Base-by-base conservation (phyloP, 2,797 vertebrate genomes). In the Natrix natrix region DNA sequence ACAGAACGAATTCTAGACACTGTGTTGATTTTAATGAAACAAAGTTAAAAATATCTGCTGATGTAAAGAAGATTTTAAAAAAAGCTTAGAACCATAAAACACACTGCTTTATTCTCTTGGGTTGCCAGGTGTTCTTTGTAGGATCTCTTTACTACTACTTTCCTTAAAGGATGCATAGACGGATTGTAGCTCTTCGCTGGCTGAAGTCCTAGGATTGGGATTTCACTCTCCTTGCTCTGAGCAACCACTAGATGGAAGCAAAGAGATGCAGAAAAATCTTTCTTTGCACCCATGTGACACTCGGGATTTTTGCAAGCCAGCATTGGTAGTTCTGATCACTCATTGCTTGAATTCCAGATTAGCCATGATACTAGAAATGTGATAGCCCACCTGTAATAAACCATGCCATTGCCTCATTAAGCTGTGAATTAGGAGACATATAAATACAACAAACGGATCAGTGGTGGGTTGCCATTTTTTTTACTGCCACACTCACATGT, bases 111-210 rank as follows among this genome's bases (percentile, higher is more conserved):
- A 90, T 93, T 94, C 94, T 93, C 2, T 0, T 59, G 86, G 56
- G 92, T 66, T 86, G 90, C 57, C 91, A 93, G 43, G 1, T 54
- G 91, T 87, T 92, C 95, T 91, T 94, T 95, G 92, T 86, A 93
- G 56, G 94, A 32, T 88, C 48, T 0, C 56, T 94, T 90, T 12
- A 3, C 56, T n/a, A 0, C 88, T 63, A 83, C 92, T 92, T 91
- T 63, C 52, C 93, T 89, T 96, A 92, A 96, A 96, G 95, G 69
- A 94, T 93, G n/a, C n/a, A 96, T 92, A 57, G 4, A 74, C 48
- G 61, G 37, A 2, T 22, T 28, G 1, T 56, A 89, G 89, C 17
- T 93, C 17, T 89, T 91, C 61, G 52, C 54, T 90, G 59, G 56
- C 14, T 89, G 91, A 52, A 48, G 10, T 0, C 32, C 66, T 87